phyloP scores from a whole-genome alignment of 2,888 invertebrate species.

The Chrysodeixis includens region DNA sequence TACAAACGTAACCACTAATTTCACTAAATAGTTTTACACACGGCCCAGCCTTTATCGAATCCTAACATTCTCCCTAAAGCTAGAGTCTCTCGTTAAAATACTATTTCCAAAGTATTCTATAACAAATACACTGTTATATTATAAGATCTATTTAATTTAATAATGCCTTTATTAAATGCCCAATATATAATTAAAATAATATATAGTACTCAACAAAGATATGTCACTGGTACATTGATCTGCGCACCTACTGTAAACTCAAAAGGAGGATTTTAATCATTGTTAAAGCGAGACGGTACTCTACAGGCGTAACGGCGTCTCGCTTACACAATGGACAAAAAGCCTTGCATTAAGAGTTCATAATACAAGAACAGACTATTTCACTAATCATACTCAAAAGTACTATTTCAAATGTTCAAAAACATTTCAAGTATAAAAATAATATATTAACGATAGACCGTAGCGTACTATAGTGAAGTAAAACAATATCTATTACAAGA shows the following conservation, averaged over 20 bases:
- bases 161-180: slow-evolving; percentile 9
- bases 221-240: neutral
- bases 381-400: neutral
- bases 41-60: slow-evolving; percentile 76
- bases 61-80: slow-evolving; percentile 35
- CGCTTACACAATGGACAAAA: too few relatives aligned
- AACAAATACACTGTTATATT: slow-evolving; percentile 6
- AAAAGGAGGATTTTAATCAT: too few relatives aligned
- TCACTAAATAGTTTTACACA: slow-evolving; percentile 70
- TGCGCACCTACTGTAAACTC: neutral
- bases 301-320: too few relatives aligned
- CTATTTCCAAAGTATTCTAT: neutral
- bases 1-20: slow-evolving; percentile 41
- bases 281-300: too few relatives aligned
- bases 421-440: slow-evolving; percentile 13
- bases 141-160: slow-evolving; percentile 8
- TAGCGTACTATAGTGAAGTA: slow-evolving; percentile 32
- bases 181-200: neutral
- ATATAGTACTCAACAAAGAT: neutral
- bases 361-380: neutral
- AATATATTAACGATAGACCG: slow-evolving; percentile 48
- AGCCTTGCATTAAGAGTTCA: too few relatives aligned
- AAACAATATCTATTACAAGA: slow-evolving; percentile 29
- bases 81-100: slow-evolving; percentile 50
- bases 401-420: neutral